A percentile compares a stretch with the other conserved stretches of the same genome.
phyloP scores from a whole-genome alignment of 2,888 invertebrate genomes.

The Monochamus alternatus region DNA sequence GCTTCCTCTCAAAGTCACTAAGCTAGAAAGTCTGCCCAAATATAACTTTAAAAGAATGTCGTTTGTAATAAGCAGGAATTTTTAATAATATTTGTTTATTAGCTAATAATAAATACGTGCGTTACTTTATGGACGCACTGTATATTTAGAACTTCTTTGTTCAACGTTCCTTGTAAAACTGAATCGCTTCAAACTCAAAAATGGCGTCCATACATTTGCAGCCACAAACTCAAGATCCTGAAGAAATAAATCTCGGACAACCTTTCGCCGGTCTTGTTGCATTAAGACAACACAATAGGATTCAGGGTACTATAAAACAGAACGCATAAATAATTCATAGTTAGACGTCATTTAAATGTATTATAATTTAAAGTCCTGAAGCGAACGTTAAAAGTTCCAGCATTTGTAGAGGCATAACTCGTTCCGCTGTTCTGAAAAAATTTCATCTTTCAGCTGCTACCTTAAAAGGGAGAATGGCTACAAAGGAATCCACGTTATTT shows the following conservation, averaged over 20 bases:
- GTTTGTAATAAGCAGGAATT: no score
- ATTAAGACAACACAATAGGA: conserved; percentile 61
- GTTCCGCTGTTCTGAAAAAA: conserved; percentile 51
- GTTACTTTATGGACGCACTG: not conserved
- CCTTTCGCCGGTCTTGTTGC: conserved; percentile 53
- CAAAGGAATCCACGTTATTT: conserved; percentile 65
- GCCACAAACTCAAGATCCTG: conserved; percentile 27
- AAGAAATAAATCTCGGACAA: conserved; percentile 57
- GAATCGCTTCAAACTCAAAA: not conserved
- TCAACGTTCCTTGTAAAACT: not conserved
- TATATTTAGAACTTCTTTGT: not conserved
- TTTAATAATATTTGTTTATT: no score
- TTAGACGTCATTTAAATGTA: conserved; percentile 60
- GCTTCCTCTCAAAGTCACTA: no score
- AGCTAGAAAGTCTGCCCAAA: no score
- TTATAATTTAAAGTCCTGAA: conserved; percentile 54
- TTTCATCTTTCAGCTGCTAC: conserved; percentile 59
- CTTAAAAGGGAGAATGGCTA: conserved; percentile 63
- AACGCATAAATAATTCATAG: conserved; percentile 62
- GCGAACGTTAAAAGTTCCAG: conserved; percentile 46
- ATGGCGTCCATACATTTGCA: not conserved
- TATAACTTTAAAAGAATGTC: no score
- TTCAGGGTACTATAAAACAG: conserved; percentile 50
- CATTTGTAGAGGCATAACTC: conserved; percentile 48
- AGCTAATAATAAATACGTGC: no score